These are phyloP conservation scores for Plotosus lineatus DNA, from an alignment of 2,113 vertebrate genomes.

Conservation along the genomic window DNA sequence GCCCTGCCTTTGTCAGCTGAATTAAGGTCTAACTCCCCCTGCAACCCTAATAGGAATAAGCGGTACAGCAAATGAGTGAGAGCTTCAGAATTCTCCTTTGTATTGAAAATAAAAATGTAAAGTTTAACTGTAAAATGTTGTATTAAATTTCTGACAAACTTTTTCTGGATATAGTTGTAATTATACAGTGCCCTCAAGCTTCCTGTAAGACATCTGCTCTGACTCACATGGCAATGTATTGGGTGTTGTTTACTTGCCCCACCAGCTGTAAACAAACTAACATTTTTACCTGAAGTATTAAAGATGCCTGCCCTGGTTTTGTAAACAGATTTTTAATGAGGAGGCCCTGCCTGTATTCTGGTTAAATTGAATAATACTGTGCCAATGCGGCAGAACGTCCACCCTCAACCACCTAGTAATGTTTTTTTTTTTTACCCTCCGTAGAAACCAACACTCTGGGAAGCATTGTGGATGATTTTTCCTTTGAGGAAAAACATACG, in stretches of 20 bases:
- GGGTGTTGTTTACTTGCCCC: too few relatives aligned
- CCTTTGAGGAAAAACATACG: background rate
- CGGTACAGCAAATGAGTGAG: too few relatives aligned
- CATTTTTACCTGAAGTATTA: too few relatives aligned
- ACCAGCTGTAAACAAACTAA: too few relatives aligned
- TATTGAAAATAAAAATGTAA: background rate
- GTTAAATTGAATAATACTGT: background rate
- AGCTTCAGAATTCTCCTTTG: too few relatives aligned
- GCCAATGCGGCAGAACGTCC: background rate
- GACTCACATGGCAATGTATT: background rate
- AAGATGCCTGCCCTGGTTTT: background rate
- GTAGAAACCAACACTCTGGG: background rate
- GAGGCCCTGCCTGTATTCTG: background rate
- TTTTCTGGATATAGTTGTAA: background rate
- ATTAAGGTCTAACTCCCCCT: too few relatives aligned
- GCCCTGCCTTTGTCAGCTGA: too few relatives aligned
- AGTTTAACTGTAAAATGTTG: background rate
- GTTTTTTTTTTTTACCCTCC: background rate
- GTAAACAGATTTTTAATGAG: background rate
- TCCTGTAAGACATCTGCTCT: background rate
- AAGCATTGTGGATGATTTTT: background rate
- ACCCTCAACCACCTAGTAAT: background rate
- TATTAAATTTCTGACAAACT: background rate
- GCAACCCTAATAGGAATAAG: too few relatives aligned
- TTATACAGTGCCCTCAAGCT: background rate